These are phyloP conservation scores for Ctena decussata DNA, from an alignment of 2,888 invertebrate genomes.

Conservation along the genomic window DNA sequence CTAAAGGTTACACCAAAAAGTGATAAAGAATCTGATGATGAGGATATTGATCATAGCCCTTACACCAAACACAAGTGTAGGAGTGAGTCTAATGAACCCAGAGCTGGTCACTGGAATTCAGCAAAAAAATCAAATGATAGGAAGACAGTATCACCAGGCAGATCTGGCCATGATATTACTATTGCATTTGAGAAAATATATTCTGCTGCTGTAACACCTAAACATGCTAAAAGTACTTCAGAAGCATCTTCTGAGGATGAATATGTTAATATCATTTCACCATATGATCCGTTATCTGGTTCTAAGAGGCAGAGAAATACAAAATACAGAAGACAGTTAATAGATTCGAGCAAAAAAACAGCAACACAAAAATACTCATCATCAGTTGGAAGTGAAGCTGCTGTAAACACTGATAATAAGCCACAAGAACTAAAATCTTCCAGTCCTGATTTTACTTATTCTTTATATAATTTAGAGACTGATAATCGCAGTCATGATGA, in stretches of 20 bases:
- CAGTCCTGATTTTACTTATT: too few species aligned
- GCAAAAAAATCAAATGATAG: too few species aligned
- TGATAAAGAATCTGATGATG: too few species aligned
- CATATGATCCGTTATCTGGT: neutral
- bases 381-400: neutral
- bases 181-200: neutral
- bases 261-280: slow-evolving; percentile 43
- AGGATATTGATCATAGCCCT: too few species aligned
- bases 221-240: neutral
- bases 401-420: neutral
- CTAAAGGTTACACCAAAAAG: too few species aligned
- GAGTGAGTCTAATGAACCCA: too few species aligned
- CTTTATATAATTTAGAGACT: too few species aligned
- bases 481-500: too few species aligned
- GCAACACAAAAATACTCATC: too few species aligned
- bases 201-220: neutral
- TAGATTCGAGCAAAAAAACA: neutral
- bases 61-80: too few species aligned
- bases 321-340: neutral
- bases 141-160: neutral
- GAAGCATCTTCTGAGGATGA: slow-evolving; percentile 31
- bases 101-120: too few species aligned
- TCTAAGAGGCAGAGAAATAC: neutral
- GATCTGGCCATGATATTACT: neutral
- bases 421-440: too few species aligned